phyloP scores from a whole-genome alignment of 1,140 invertebrate species.

The Bombus impatiens region DNA sequence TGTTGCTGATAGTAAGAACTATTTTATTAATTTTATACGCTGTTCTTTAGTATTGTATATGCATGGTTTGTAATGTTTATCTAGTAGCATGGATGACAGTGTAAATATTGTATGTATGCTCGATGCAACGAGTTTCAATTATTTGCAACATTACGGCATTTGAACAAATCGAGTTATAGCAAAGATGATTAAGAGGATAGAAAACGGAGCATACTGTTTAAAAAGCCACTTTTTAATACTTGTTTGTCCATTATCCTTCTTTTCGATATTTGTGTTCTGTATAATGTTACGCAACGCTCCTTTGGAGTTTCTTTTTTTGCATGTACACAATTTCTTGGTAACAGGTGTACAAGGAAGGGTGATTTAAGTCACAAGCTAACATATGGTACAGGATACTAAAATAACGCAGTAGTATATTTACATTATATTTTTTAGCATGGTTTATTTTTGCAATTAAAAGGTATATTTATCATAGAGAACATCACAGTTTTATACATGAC shows the following conservation, averaged over 20 bases:
- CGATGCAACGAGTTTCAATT: constrained; percentile 11
- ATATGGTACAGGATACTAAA: constrained; percentile 20
- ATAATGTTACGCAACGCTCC: neutral
- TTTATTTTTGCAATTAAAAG: neutral
- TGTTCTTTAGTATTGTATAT: constrained; percentile 40
- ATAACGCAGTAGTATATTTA: constrained; percentile 11
- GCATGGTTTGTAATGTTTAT: constrained; percentile 40
- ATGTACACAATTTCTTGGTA: neutral
- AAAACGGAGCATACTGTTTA: neutral
- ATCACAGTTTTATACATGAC: constrained; percentile 20
- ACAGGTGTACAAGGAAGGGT: neutral
- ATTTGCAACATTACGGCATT: neutral
- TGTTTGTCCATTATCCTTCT: neutral
- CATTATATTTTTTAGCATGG: constrained; percentile 32
- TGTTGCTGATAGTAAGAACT: constrained; percentile 80
- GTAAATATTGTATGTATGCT: neutral
- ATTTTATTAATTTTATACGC: constrained; percentile 69
- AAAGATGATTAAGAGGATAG: neutral
- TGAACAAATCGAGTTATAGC: neutral
- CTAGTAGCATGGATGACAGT: constrained; percentile 23
- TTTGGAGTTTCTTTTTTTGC: constrained; percentile 3
- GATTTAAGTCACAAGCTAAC: neutral
- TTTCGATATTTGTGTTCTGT: neutral
- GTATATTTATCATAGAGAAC: neutral
- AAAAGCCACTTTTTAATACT: neutral